phyloP scores from a whole-genome alignment of 1,140 invertebrate species.

The Cydia strobilella region DNA sequence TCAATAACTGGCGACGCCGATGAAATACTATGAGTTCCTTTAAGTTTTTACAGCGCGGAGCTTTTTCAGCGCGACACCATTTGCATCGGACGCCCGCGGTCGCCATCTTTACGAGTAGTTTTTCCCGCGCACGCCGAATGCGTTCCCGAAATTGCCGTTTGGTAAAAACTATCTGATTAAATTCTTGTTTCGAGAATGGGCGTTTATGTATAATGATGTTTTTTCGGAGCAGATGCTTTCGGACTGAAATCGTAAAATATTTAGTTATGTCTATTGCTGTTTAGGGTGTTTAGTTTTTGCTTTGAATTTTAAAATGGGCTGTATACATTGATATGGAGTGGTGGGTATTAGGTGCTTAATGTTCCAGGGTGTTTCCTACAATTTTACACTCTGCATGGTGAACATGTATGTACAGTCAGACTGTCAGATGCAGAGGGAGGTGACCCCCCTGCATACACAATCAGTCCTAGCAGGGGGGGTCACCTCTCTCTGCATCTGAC shows the following conservation, averaged over 20 bases:
- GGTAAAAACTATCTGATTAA: conserved; percentile 59
- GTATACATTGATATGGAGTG: too few relatives aligned
- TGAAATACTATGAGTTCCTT: conserved; percentile 76
- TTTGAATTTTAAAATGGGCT: not conserved
- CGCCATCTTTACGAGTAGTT: conserved; percentile 62
- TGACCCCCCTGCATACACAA: too few relatives aligned
- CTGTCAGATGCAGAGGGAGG: too few relatives aligned
- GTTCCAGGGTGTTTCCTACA: too few relatives aligned
- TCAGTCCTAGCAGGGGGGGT: too few relatives aligned
- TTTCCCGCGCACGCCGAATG: conserved; percentile 58
- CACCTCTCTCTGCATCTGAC: too few relatives aligned
- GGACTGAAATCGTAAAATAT: conserved; percentile 5
- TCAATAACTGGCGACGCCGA: conserved; percentile 70
- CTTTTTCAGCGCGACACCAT: conserved; percentile 64
- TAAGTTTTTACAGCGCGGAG: conserved; percentile 57
- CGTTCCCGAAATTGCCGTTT: conserved; percentile 60
- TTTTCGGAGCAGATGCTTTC: conserved; percentile 32
- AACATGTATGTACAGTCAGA: too few relatives aligned
- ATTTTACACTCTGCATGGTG: too few relatives aligned
- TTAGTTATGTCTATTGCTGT: conserved; percentile 20
- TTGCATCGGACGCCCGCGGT: conserved; percentile 56
- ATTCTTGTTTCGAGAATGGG: conserved; percentile 63
- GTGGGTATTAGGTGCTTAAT: too few relatives aligned
- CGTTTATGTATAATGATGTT: conserved; percentile 63
- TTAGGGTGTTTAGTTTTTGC: not conserved